Evolutionary conservation across 30 jellyfish, hydroid and myxozoan genomes (phyloP).

Genomic region (Aurelia coerulea): DNA sequence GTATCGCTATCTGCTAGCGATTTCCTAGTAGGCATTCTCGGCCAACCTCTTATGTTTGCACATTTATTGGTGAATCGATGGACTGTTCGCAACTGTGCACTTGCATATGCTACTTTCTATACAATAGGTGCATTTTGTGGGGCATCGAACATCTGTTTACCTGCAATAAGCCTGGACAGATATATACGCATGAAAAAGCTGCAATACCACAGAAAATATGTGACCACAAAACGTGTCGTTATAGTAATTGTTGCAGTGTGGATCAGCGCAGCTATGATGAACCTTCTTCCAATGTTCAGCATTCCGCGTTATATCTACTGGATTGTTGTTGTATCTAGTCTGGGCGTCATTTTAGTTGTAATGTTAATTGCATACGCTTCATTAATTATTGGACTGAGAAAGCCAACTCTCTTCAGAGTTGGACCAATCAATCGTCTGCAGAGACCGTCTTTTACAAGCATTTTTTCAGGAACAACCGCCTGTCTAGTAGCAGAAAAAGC

Average conservation of each 20-base stretch:
- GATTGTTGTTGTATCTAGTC: constrained; percentile 16
- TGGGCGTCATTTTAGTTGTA: constrained; percentile 4
- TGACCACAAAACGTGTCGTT: constrained; percentile 39
- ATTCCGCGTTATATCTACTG: constrained; percentile 26
- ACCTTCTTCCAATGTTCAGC: constrained; percentile 37
- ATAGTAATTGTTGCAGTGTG: constrained; percentile 24
- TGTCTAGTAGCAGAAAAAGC: too few species aligned
- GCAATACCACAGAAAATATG: constrained; percentile 47
- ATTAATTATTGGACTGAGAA: constrained; percentile 1
- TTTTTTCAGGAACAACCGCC: too few species aligned
- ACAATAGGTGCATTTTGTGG: constrained; percentile 7
- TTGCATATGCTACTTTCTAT: not conserved
- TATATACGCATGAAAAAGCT: constrained; percentile 57
- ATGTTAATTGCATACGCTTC: constrained; percentile 44
- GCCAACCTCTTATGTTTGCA: constrained; percentile 3
- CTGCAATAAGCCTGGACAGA: too few species aligned
- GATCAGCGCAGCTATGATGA: constrained; percentile 28
- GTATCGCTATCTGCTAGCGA: too few species aligned
- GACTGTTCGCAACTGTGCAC: too few species aligned
- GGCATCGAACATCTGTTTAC: too few species aligned
- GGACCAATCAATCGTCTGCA: not conserved
- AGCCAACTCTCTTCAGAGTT: not conserved
- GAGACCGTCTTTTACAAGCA: too few species aligned
- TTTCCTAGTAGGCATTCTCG: too few species aligned
- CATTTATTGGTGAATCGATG: not conserved